A percentile compares a stretch with the other conserved stretches of the same genome.
Conservation (phyloP, 2,113 vertebrate species). For the Bos taurus region DNA sequence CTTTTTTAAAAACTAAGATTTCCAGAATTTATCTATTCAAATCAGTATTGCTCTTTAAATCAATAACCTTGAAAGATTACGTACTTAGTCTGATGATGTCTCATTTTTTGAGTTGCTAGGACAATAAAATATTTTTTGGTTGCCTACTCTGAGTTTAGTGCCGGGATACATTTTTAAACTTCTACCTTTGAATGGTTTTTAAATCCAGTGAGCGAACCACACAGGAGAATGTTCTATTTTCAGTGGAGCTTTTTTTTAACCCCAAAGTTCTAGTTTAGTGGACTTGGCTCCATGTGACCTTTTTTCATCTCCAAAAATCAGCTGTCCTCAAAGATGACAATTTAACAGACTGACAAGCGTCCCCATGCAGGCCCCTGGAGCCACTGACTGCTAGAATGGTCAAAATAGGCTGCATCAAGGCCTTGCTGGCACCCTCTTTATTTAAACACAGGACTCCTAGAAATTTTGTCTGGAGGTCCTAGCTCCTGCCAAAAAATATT, state of each 20-base stretch:
- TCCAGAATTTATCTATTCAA: background rate
- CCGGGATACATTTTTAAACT: background rate
- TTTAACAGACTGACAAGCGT: background rate
- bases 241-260: background rate
- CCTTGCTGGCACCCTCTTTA: background rate
- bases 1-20: background rate
- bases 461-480: background rate
- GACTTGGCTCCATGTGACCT: background rate
- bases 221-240: background rate
- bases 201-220: background rate
- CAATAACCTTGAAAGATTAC: background rate
- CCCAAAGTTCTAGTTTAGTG: background rate
- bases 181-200: background rate
- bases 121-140: background rate
- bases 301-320: background rate
- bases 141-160: background rate
- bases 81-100: background rate
- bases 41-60: background rate
- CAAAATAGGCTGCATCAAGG: background rate
- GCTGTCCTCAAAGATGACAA: background rate
- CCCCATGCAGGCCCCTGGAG: background rate
- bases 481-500: background rate
- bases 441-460: background rate
- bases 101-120: background rate
- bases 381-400: background rate